Base-by-base conservation (phyloP, 2,113 vertebrate genomes). In the Cyprinodon brontotheroides region DNA sequence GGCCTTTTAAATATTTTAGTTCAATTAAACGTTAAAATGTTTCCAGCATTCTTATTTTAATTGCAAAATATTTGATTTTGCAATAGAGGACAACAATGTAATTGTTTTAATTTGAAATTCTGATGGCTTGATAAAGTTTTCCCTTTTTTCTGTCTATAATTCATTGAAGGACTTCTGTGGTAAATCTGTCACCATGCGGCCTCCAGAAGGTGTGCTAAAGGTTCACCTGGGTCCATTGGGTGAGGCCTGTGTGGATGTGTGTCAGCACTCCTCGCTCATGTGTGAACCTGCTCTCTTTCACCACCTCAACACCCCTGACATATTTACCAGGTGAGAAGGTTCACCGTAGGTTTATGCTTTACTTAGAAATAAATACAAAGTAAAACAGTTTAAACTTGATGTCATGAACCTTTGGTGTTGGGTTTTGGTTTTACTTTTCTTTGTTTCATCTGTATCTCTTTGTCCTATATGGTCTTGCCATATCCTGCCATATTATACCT, bases 241-340 rank as follows among this genome's bases (percentile, higher is more conserved):
- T 39, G 84, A 89, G 74, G 93, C 93, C 0, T 94, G 93, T 64
- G 77, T 79, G 2, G 82, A 70, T 11, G 91, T 80, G 75, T 94
- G 93, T 68, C 81, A 4, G 2, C 74, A 40, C n/a, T 87, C 91
- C 17, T 83, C 90, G 39, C 88, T 92, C 0, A 61, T 89, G 59
- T 94, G 93, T 64, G 92, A 93, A 48, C 92, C 92, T 0, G 85
- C 90, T 68, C 71, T 92, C 70, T 94, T 94, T 83, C 85, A 89
- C 66, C 90, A 86, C 80, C 82, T 94, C 29, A 94, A 93, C 83
- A 87, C 59, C 40, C 89, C 89, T 4, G 74, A 81, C 6, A 71
- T 69, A 0, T 94, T 94, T 53, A 77, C 53, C 68, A 91, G 91
- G 93, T 94, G 60, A 83, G 83, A 75, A 59, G 3, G 50, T 39